Evolutionary conservation across 1,140 invertebrate species (phyloP).

Genomic region (Sitobion miscanthi): DNA sequence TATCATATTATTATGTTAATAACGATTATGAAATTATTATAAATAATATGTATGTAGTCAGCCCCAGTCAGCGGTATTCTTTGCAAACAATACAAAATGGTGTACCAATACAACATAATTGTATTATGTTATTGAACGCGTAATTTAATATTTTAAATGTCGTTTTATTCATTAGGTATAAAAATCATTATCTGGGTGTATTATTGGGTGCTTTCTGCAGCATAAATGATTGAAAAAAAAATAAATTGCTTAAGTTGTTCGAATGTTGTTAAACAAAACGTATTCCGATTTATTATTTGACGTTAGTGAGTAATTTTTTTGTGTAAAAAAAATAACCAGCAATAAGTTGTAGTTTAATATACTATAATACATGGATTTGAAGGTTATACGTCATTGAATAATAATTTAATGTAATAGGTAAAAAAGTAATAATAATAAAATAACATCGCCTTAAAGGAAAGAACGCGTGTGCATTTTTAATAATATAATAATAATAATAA

Average conservation of each 20-base stretch:
- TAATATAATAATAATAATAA: background rate
- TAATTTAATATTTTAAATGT: conserved; percentile 47
- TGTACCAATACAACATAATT: background rate
- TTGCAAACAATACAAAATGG: background rate
- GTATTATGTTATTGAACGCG: background rate
- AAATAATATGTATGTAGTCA: background rate
- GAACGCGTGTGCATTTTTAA: background rate
- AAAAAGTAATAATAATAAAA: background rate
- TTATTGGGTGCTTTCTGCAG: background rate
- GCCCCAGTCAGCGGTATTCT: background rate
- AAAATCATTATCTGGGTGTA: background rate
- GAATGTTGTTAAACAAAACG: background rate
- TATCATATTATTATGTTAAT: background rate
- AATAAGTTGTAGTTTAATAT: conserved; percentile 7
- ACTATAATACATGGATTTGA: background rate
- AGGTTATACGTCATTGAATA: background rate
- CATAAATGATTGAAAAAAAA: background rate
- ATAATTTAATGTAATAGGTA: conserved; percentile 12
- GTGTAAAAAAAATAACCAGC: background rate
- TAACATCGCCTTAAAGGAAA: background rate
- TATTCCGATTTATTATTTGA: background rate
- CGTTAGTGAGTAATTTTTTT: background rate
- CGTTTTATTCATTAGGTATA: background rate
- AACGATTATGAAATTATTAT: background rate
- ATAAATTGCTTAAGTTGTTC: background rate